Base-by-base conservation (phyloP, 2,797 vertebrate species). In the Platyrinchus mystaceus region DNA sequence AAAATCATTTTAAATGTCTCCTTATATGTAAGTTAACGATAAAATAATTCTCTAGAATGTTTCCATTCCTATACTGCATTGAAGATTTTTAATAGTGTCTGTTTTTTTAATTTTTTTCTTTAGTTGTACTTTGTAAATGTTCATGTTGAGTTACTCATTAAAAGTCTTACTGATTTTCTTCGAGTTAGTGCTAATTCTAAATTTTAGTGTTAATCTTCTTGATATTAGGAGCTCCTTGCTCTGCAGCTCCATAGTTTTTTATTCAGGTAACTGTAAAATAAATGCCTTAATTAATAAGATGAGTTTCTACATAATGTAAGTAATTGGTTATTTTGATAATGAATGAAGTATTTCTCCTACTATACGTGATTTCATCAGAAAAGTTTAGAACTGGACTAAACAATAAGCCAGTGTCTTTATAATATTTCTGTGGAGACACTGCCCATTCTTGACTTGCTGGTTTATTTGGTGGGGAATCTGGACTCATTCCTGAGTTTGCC, bases 201-300 rank as follows among this genome's bases (percentile, higher is more conserved):
- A 97, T 98, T 98, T 98, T 98, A 97, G 97, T 98, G 93, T 75
- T 95, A 97, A 97, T 98, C 96, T 97, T 96, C 74, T 88, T 74
- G 37, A 70, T 95, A 75, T 77, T 78, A 94, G 37, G 83, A 95
- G 87, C 71, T 93, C 30, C 93, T 96, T 92, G 82, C 87, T 96
- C 95, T 91, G 69, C 92, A 58, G 36, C 9, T 36, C 10, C 4
- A 1, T 16, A 32, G 13, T 43, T 47, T 62, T 58, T 19, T 74
- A 37, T 27, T 37, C 36, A 64, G 47, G n/a, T 36, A 52, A 67
- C 41, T 55, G 20, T 41, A 49, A 82, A 49, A 41, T 30, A 75
- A 84, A 49, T 78, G 71, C 6, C 4, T 43, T 41, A 24, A 58
- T 18, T 67, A 32, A 9, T 37, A 37, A 37, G 37, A 37, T 46